Conservation (phyloP, 2,113 vertebrate species). For the Athene noctua region DNA sequence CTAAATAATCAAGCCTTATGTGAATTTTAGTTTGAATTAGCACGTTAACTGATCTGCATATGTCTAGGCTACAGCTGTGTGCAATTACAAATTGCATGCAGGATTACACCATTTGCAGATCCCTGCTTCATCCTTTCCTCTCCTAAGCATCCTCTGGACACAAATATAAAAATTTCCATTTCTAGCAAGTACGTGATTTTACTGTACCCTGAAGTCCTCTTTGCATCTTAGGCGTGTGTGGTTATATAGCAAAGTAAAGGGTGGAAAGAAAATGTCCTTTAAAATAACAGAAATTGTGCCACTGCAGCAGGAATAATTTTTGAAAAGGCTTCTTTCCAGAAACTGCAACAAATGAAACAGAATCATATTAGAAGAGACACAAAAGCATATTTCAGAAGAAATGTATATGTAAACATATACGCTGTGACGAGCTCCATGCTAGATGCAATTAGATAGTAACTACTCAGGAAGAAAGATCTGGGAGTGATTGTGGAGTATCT, state of each 20-base stretch:
- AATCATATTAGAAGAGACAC: neutral
- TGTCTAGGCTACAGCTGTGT: neutral
- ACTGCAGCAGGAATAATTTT: neutral
- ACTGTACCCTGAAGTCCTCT: neutral
- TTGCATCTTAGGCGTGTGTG: neutral
- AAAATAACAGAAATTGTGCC: neutral
- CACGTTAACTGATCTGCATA: neutral
- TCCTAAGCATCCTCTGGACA: neutral
- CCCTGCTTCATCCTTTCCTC: neutral
- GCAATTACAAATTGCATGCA: neutral
- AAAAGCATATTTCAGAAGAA: neutral
- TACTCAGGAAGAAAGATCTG: neutral
- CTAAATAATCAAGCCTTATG: neutral
- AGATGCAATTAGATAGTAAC: neutral
- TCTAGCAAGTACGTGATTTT: neutral
- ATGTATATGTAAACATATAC: neutral
- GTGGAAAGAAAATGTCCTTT: neutral
- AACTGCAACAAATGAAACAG: neutral
- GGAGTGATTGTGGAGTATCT: neutral
- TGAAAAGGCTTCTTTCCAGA: neutral
- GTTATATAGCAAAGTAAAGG: neutral
- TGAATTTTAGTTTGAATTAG: neutral
- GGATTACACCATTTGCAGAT: neutral
- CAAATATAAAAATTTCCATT: neutral
- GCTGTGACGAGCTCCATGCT: neutral